Evolutionary conservation across 1,140 invertebrate genomes (phyloP).

Genomic region (Philaenus spumarius): DNA sequence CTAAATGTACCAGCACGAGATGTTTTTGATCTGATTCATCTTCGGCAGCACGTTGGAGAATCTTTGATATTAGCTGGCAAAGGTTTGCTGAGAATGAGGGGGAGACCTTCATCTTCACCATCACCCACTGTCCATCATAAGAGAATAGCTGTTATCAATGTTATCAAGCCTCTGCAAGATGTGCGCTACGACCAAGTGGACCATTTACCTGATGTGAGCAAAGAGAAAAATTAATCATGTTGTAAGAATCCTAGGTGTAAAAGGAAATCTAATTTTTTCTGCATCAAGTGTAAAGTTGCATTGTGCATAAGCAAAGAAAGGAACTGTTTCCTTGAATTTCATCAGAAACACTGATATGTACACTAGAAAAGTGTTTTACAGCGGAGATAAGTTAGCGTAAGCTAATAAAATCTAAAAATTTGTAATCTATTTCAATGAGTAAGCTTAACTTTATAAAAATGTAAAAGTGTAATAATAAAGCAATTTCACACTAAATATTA

Average conservation of each 20-base stretch:
- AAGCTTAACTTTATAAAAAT: not conserved
- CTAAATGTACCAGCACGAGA: not conserved
- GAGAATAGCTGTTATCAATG: not conserved
- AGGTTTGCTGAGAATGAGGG: slow-evolving; percentile 9
- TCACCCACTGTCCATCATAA: not conserved
- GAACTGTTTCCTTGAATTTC: slow-evolving; percentile 18
- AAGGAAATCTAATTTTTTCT: slow-evolving; percentile 12
- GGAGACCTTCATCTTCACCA: slow-evolving; percentile 17
- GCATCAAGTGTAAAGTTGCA: slow-evolving; percentile 16
- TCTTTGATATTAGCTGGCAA: slow-evolving; percentile 6
- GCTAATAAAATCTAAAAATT: not conserved
- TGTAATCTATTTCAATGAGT: not conserved
- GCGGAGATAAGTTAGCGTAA: not conserved
- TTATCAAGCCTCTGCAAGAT: slow-evolving; percentile 1
- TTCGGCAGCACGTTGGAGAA: slow-evolving; percentile 7
- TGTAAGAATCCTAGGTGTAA: slow-evolving; percentile 15
- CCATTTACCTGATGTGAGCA: slow-evolving; percentile 11
- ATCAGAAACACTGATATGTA: slow-evolving; percentile 7
- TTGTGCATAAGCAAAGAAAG: slow-evolving; percentile 10
- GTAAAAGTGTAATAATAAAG: not conserved
- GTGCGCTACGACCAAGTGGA: slow-evolving; percentile 9
- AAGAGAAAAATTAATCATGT: not conserved
- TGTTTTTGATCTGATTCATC: slow-evolving; percentile 19
- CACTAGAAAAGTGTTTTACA: too few relatives aligned
- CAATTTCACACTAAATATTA: not conserved